A percentile compares a stretch with the other conserved stretches of the same genome.
Conservation (phyloP, 2,113 vertebrate genomes). For the Panurus biarmicus region DNA sequence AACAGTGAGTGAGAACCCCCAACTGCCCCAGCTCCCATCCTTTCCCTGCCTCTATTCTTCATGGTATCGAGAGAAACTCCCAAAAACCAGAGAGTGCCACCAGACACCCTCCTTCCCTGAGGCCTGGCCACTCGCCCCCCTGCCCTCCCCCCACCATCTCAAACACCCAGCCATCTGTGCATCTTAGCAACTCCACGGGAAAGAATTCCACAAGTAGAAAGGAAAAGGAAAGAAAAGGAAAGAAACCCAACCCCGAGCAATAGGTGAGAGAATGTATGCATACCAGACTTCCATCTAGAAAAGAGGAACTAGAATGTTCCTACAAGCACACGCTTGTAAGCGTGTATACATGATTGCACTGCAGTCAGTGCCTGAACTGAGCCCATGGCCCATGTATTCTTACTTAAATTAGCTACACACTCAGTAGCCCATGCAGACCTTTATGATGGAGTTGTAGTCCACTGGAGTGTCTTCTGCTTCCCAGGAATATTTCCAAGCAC, state of each 20-base stretch:
- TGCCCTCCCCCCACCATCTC: no score
- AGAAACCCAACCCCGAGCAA: neutral
- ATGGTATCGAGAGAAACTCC: neutral
- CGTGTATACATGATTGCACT: neutral
- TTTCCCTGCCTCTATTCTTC: neutral
- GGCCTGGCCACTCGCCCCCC: neutral
- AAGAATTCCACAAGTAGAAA: neutral
- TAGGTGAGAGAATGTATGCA: neutral
- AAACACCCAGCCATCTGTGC: neutral
- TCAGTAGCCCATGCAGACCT: neutral
- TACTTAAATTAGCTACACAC: neutral
- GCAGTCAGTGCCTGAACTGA: neutral
- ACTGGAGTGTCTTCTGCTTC: neutral
- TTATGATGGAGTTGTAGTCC: neutral
- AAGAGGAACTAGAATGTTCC: neutral
- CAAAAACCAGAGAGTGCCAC: neutral
- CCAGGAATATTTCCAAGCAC: neutral
- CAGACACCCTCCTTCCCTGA: neutral
- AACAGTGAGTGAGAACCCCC: neutral
- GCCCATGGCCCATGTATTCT: neutral
- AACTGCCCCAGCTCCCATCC: neutral
- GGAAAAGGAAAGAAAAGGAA: neutral
- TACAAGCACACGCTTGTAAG: neutral
- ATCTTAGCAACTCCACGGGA: neutral
- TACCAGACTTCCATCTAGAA: neutral